Conservation (phyloP, 2,797 vertebrate species). For the Eleutherodactylus coqui region DNA sequence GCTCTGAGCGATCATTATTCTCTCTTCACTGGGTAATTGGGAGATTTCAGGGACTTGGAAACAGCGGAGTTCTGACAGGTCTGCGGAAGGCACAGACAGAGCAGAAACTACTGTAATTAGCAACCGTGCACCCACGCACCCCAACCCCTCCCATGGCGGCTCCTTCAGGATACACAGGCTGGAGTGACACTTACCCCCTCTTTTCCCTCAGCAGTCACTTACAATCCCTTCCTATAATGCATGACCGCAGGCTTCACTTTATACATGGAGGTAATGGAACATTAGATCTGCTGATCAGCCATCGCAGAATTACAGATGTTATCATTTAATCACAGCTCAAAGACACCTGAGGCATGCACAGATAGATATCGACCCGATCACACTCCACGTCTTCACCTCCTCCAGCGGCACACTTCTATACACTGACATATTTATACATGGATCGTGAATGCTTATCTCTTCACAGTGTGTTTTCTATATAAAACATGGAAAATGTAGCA, state of each 20-base stretch:
- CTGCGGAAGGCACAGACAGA: constrained; percentile 55
- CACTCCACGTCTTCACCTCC: not conserved
- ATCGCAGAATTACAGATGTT: constrained; percentile 18
- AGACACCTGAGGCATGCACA: constrained; percentile 14
- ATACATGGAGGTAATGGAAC: constrained; percentile 29
- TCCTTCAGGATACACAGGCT: constrained; percentile 55
- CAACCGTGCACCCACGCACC: constrained; percentile 51
- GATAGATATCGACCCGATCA: not conserved
- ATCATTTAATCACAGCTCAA: constrained; percentile 16
- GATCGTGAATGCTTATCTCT: not conserved
- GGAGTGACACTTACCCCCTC: constrained; percentile 40
- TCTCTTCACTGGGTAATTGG: constrained; percentile 61
- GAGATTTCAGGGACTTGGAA: constrained; percentile 59
- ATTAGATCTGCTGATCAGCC: constrained; percentile 41
- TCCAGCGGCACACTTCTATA: not conserved
- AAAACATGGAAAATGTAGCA: not conserved
- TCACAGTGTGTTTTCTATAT: not conserved
- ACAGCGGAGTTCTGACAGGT: constrained; percentile 55
- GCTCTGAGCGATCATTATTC: constrained; percentile 57
- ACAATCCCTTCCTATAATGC: constrained; percentile 49
- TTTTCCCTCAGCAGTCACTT: constrained; percentile 46
- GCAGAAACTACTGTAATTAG: constrained; percentile 59
- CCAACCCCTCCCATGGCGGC: constrained; percentile 7
- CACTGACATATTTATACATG: not conserved
- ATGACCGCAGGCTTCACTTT: constrained; percentile 56